Base-by-base conservation (phyloP, 2,797 vertebrate species). In the Fistularia commersonii region DNA sequence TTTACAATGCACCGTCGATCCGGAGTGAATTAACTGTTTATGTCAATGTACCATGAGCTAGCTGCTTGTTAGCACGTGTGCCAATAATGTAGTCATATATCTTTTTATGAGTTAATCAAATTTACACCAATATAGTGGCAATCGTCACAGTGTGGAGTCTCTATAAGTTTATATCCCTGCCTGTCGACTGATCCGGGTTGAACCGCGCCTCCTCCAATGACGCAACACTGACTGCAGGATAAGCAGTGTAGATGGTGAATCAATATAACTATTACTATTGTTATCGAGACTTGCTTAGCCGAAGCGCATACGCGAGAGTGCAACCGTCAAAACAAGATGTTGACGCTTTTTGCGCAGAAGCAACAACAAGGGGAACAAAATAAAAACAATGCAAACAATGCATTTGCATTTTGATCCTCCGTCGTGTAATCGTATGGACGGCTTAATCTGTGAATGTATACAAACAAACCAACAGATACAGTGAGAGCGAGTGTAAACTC, bases 401-500 rank as follows among this genome's bases (percentile, higher is more conserved):
- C 63, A 45, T 66, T 64, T 67, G 9, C 38, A 11, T 56, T 41
- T 39, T 35, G 32, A 60, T 75, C 69, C 66, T 57, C 69, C 66
- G 53, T 46, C 49, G 41, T 65, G 46, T 60, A 56, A 69, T 72
- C 50, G 32, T 70, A 50, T 51, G 49, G 55, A 69, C 59, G 55
- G 77, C 63, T 65, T 64, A 66, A 80, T 79, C 55, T 69, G 53
- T 14, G 33, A 45, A 44, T 55, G 67, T 74, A 58, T 60, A 69
- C 69, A 80, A 82, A 77, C 80, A 84, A 81, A 72, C 54, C 58
- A 77, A 42, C 77, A 73, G 52, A 73, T 70, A 79, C 62, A 79
- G 51, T 74, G 63, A 55, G 64, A 77, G 63, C 69, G 64, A 72
- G 66, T 66, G 72, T 81, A 76, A 77, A 75, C 81, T 81, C 77